Percentiles rank a stretch among this genome's conserved stretches.
These are phyloP conservation scores for Drosophila virilis DNA, from an alignment of 1,140 invertebrate genomes.

Conservation along the genomic window DNA sequence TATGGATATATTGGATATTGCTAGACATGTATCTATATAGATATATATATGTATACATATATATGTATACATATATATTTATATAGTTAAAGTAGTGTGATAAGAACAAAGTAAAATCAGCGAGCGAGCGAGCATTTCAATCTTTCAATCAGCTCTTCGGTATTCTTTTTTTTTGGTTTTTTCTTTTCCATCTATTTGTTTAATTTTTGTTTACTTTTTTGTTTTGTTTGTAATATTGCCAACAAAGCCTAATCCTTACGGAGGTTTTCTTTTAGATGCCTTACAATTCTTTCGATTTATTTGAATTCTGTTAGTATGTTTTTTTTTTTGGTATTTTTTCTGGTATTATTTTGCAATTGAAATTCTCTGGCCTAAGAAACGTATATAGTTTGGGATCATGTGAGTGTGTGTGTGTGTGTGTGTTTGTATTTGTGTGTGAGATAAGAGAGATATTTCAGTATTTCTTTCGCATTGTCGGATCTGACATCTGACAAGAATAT, in stretches of 20 bases:
- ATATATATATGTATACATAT: background rate
- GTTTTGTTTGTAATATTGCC: constrained; percentile 30
- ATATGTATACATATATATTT: background rate
- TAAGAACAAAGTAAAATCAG: constrained; percentile 81
- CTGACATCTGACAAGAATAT: constrained; percentile 11
- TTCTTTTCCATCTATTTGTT: background rate
- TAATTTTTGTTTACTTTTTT: constrained; percentile 6
- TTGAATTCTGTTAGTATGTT: constrained; percentile 27
- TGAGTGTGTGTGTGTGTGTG: constrained; percentile 13
- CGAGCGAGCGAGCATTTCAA: constrained; percentile 55
- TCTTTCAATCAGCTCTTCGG: constrained; percentile 57
- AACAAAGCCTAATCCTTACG: constrained; percentile 32
- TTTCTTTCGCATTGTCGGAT: no score
- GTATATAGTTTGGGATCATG: constrained; percentile 31
- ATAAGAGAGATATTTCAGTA: constrained; percentile 35
- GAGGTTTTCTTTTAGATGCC: constrained; percentile 9
- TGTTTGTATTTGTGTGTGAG: constrained; percentile 19
- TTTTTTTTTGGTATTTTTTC: constrained; percentile 26
- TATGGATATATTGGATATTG: constrained; percentile 23
- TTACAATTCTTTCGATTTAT: constrained; percentile 8
- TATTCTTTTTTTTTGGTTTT: background rate
- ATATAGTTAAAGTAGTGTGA: constrained; percentile 1
- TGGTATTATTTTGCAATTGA: constrained; percentile 17
- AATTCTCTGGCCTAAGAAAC: constrained; percentile 32
- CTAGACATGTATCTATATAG: constrained; percentile 10